Conservation (phyloP, 2,888 invertebrate genomes). For the Folsomia manolachei region DNA sequence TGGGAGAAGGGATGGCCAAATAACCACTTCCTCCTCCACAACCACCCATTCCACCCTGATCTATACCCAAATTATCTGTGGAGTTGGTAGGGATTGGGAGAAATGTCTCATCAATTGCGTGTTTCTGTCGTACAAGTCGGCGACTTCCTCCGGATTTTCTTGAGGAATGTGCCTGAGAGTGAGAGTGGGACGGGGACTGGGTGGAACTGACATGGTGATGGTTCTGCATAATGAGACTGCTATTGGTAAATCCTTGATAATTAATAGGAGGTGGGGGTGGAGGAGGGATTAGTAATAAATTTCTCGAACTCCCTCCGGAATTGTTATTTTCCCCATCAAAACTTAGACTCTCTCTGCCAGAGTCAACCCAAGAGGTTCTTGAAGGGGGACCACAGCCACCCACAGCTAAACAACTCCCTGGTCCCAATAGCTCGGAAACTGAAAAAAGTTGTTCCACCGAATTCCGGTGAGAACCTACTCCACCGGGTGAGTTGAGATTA, state of each 20-base stretch:
- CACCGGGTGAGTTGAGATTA: constrained; percentile 16
- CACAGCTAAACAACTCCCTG: constrained; percentile 28
- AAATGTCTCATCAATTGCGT: constrained; percentile 45
- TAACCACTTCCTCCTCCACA: constrained; percentile 21
- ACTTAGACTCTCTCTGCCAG: constrained; percentile 47
- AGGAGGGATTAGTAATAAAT: constrained; percentile 44
- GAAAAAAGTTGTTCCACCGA: constrained; percentile 42
- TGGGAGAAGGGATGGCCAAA: constrained; percentile 46
- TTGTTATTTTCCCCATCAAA: constrained; percentile 50
- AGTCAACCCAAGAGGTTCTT: constrained; percentile 48
- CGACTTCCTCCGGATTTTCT: constrained; percentile 22
- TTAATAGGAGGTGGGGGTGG: constrained; percentile 44
- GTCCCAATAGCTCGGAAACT: constrained; percentile 45
- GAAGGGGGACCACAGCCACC: constrained; percentile 43
- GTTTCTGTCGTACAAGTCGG: constrained; percentile 48
- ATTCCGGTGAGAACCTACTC: constrained; percentile 18
- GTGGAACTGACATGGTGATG: constrained; percentile 20
- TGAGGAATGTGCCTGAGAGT: constrained; percentile 18
- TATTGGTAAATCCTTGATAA: constrained; percentile 24
- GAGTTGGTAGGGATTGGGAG: constrained; percentile 24
- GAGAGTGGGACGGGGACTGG: constrained; percentile 29
- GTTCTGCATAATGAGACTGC: constrained; percentile 16
- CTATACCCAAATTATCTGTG: constrained; percentile 26
- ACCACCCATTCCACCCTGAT: constrained; percentile 18
- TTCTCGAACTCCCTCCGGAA: constrained; percentile 44